Percentiles rank a stretch among this genome's conserved stretches.
These are phyloP conservation scores for Dipodomys spectabilis DNA, from an alignment of 2,113 vertebrate genomes.

Conservation along the genomic window DNA sequence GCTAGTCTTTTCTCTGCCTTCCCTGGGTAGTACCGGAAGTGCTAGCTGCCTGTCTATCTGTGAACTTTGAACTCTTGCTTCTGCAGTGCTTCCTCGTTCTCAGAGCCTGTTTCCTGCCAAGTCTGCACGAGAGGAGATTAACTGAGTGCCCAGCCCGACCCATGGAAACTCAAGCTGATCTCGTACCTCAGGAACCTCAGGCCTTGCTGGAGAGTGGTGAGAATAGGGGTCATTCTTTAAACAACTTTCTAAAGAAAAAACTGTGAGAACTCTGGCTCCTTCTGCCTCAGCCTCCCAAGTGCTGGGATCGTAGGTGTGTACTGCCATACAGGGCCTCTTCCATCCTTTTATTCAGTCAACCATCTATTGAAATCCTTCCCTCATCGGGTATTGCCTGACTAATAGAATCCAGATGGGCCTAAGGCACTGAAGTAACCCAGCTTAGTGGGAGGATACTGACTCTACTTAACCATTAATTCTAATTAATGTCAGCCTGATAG, in stretches of 20 bases:
- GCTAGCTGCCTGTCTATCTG: not conserved
- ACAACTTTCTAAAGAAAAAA: not conserved
- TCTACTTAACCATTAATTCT: not conserved
- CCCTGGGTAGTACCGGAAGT: not conserved
- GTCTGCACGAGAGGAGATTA: not conserved
- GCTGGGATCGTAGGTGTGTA: not conserved
- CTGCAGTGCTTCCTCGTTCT: slow-evolving; percentile 51
- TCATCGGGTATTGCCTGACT: not conserved
- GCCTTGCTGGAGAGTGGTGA: slow-evolving; percentile 74
- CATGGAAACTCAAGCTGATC: slow-evolving; percentile 78
- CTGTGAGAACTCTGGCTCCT: too few relatives aligned
- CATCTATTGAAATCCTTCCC: not conserved
- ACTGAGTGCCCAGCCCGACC: not conserved
- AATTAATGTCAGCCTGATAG: not conserved
- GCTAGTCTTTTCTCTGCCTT: not conserved
- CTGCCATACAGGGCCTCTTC: not conserved
- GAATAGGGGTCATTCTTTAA: not conserved
- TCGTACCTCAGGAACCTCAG: slow-evolving; percentile 75
- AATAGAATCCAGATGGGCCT: not conserved
- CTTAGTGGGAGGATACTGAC: not conserved
- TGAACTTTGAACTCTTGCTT: slow-evolving; percentile 55
- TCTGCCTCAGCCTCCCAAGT: not conserved
- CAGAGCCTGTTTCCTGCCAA: slow-evolving; percentile 20
- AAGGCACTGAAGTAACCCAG: not conserved
- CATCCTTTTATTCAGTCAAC: not conserved